Base-by-base conservation (phyloP, 2,888 invertebrate genomes). In the Hydraecia micacea region DNA sequence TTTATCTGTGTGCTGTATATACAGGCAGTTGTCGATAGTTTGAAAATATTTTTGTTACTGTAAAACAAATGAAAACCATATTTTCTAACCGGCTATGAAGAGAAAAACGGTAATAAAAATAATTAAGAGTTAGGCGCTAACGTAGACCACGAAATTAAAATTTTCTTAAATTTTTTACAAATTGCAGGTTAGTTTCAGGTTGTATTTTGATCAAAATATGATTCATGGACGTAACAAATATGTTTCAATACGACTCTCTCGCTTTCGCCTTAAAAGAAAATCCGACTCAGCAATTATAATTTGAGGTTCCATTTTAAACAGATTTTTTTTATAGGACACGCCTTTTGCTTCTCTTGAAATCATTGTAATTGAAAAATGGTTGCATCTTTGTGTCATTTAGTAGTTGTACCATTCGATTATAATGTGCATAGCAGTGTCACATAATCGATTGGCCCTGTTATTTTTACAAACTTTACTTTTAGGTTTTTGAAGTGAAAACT, bases 1-100 rank as follows among this genome's bases (percentile, higher is more conserved):
- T 95, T 94, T 95, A 94, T 95, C 92, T 93, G 84, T 88, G 83
- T 65, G 75, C 80, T 75, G 71, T 83, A 80, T 83, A 80, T 88
- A 88, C 89, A 92, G 92, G 88, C 36, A 77, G 92, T 68, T 87
- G 69, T 75, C 39, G 3, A 70, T 49, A 49, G 21, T 63, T 55
- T 18, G 0, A 9, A 7, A 58, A 8, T 2, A 32, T 0, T 58
- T 36, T 46, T n/a, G 15, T 32, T 36, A 1, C 0, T 15, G 28
- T 39, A 58, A 73, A 52, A 46, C 15, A n/a, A 5, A 15, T 60
- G 4, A 4, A 9, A 46, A 8, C 5, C 42, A 7, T 25, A 1
- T 13, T n/a, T 18, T 13, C 18, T 18, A 69, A 9, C 15, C 1
- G 2, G 32, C 21, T 25, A 8, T 68, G 25, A 49, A 49, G 52